A percentile compares a stretch with the other conserved stretches of the same genome.
These are phyloP conservation scores for Dascyllus trimaculatus DNA, from an alignment of 2,113 vertebrate species.

Conservation along the genomic window DNA sequence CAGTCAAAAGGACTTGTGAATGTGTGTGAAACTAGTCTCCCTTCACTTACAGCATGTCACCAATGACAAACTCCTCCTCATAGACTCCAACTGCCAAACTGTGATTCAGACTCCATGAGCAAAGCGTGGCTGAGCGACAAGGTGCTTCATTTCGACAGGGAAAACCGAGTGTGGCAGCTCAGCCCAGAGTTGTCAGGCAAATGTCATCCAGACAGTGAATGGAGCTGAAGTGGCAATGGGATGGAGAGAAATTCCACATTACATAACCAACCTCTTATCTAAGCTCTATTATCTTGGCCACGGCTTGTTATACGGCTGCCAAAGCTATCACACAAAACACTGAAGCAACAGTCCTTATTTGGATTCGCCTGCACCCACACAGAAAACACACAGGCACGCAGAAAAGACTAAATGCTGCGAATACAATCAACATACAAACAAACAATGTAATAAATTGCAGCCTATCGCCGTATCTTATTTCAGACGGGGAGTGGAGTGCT, in stretches of 20 bases:
- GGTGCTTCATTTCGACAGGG: constrained; percentile 42
- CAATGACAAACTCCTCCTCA: constrained; percentile 33
- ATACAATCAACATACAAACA: constrained; percentile 56
- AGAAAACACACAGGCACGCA: constrained; percentile 11
- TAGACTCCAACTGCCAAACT: constrained; percentile 27
- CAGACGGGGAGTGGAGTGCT: constrained; percentile 71
- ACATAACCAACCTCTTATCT: constrained; percentile 77
- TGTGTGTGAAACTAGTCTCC: background rate
- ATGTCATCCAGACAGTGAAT: constrained; percentile 63
- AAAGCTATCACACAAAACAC: constrained; percentile 68
- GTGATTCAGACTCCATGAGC: constrained; percentile 31
- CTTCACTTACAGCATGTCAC: constrained; percentile 13
- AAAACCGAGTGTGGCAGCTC: constrained; percentile 54
- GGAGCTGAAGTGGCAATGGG: constrained; percentile 46
- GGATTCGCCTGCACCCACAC: constrained; percentile 55
- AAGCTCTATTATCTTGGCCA: constrained; percentile 78
- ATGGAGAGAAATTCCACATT: constrained; percentile 73
- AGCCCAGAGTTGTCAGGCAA: constrained; percentile 63
- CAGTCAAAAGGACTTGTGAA: too few species aligned
- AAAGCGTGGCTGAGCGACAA: constrained; percentile 31
- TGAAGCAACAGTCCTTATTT: constrained; percentile 65
- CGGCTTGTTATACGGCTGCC: constrained; percentile 68
- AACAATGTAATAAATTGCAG: constrained; percentile 62
- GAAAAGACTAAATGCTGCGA: constrained; percentile 51
- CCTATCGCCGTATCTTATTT: constrained; percentile 69